Base-by-base conservation (phyloP, 2,888 invertebrate species). In the Nebria brevicollis region DNA sequence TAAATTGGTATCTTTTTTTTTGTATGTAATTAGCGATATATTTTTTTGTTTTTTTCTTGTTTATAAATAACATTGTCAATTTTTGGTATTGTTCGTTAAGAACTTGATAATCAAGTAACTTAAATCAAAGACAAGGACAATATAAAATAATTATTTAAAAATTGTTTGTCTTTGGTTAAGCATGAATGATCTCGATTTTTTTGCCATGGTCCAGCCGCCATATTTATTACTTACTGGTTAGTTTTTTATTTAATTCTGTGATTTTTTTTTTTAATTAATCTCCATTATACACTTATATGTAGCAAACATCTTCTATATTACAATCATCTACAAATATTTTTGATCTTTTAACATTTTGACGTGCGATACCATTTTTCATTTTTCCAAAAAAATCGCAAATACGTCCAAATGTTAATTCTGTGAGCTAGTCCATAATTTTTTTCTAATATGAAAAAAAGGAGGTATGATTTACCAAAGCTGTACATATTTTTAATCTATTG, bases 311-410 rank as follows among this genome's bases (percentile, higher is more conserved):
- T 66, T 34, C 2, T 34, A 75, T 75, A 25, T 64, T 77, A 75
- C 80, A 75, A 80, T 74, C 80, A 75, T 11, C 74, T 72, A 70
- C 75, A 79, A 64, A 75, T 68, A 26, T 68, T 65, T 20, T 77
- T 54, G 75, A 75, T 75, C 75, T 75, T 75, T 80, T 80, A 80
- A 80, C 80, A 80, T 75, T 80, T 80, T 80, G 80, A 80, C 75
- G 80, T 72, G 70, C 26, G 25, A 26, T 25, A 26, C 26, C 26
- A 15, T n/a, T 70, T 20, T 20, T 70, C 70, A 25, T 7, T 68
- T 68, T 70, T 20, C 20, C 25, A 70, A 70, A 70, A 70, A 70
- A 15, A 34, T 34, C 70, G 34, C 70, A 70, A 70, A 41, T 42
- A 72, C 75, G 80, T 80, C 80, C 68, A 64, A 80, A 72, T 80